These are phyloP conservation scores for Pantherophis guttatus DNA, from an alignment of 2,113 vertebrate species.

Conservation along the genomic window DNA sequence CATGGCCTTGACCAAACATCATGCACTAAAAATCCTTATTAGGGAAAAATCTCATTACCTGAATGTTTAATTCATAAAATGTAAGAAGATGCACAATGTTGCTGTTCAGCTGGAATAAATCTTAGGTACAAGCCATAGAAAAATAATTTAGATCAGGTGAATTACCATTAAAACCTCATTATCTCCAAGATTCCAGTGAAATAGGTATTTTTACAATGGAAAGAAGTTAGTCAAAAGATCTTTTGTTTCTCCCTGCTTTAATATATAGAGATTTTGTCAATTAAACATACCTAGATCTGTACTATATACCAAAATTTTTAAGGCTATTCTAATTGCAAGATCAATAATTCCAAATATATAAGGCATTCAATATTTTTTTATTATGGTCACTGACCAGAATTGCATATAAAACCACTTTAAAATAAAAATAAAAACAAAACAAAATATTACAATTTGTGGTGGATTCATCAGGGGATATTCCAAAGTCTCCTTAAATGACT, in stretches of 20 bases:
- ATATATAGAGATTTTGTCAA: not conserved
- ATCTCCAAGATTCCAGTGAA: conserved; percentile 1
- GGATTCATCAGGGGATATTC: not conserved
- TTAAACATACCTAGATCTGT: not conserved
- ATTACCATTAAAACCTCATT: conserved; percentile 7
- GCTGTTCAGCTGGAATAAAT: conserved; percentile 16
- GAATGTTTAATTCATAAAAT: conserved; percentile 2
- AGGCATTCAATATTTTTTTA: not conserved
- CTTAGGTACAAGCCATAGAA: not conserved
- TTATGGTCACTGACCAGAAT: not conserved
- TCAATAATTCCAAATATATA: not conserved
- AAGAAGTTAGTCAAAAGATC: conserved; percentile 1
- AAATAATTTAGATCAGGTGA: not conserved
- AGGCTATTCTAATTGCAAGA: not conserved
- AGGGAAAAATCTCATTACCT: not conserved
- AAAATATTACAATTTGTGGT: not conserved
- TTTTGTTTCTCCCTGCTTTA: not conserved
- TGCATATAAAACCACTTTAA: not conserved
- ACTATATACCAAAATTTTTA: not conserved
- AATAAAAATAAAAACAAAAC: not conserved
- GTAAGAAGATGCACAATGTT: conserved; percentile 8
- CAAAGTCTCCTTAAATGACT: not conserved
- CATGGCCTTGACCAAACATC: not conserved
- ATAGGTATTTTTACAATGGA: not conserved
- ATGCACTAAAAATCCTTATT: not conserved